These are phyloP conservation scores for Caenorhabditis zanzibari DNA, from an alignment of 2,888 invertebrate species.

Conservation along the genomic window DNA sequence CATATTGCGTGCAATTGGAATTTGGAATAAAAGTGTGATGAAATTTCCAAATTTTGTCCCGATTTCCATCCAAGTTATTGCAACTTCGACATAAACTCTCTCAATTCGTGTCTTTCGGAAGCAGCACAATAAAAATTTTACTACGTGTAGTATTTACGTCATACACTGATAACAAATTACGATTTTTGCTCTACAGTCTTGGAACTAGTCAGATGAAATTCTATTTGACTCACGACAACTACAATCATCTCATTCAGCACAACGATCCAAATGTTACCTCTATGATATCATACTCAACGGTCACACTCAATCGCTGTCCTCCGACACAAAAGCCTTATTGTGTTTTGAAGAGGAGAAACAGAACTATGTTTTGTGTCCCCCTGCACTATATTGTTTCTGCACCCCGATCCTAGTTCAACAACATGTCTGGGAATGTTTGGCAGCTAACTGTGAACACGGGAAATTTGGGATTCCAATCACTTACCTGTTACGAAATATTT, in stretches of 20 bases:
- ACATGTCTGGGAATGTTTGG: slow-evolving; percentile 14
- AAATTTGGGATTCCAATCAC: not conserved
- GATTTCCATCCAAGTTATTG: too few relatives aligned
- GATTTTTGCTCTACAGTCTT: not conserved
- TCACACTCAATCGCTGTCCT: not conserved
- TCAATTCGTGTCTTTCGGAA: not conserved
- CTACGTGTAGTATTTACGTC: not conserved
- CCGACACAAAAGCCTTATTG: slow-evolving; percentile 5
- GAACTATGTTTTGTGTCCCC: slow-evolving; percentile 12
- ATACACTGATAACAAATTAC: not conserved
- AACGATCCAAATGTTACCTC: too few relatives aligned
- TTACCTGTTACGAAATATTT: slow-evolving; percentile 17
- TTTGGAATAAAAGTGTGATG: too few relatives aligned
- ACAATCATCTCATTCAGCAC: not conserved
- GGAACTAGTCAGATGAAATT: not conserved
- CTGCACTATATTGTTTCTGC: slow-evolving; percentile 11
- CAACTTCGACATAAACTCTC: not conserved
- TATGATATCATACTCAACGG: too few relatives aligned
- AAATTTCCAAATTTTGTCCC: too few relatives aligned
- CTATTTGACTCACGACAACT: not conserved
- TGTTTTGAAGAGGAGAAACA: not conserved
- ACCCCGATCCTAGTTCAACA: slow-evolving; percentile 20
- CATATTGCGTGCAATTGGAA: not conserved
- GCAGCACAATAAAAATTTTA: not conserved
- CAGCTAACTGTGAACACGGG: not conserved